Conservation (phyloP, 2,113 vertebrate genomes). For the Cottus gobio region DNA sequence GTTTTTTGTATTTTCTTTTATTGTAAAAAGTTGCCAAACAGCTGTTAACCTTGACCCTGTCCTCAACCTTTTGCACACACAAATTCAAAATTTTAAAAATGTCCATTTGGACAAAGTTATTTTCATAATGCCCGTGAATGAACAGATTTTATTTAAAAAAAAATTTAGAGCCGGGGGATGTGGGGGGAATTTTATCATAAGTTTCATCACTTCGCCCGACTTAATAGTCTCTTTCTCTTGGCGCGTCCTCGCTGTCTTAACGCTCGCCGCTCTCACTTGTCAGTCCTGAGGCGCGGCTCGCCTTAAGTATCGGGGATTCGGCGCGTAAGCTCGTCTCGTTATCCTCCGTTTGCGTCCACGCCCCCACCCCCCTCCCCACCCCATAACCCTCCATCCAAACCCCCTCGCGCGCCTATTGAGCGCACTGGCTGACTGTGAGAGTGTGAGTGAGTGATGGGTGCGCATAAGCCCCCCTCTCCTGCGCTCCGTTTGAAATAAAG, state of each 20-base stretch:
- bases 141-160: neutral
- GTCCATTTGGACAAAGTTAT: conserved; percentile 38
- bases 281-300: conserved; percentile 73
- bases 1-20: neutral
- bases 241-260: conserved; percentile 70
- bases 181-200: conserved; percentile 53
- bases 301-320: conserved; percentile 76
- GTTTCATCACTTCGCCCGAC: conserved; percentile 79
- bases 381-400: no score
- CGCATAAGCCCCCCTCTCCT: conserved; percentile 73
- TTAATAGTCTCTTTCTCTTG: conserved; percentile 65
- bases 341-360: conserved; percentile 43
- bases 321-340: conserved; percentile 77
- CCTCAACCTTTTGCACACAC: neutral
- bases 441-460: conserved; percentile 78
- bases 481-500: conserved; percentile 83
- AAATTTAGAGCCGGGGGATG: conserved; percentile 17
- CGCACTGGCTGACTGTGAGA: conserved; percentile 68
- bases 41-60: conserved; percentile 11
- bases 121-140: conserved; percentile 35
- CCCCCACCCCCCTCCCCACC: neutral
- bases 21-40: neutral
- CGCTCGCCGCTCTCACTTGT: conserved; percentile 72
- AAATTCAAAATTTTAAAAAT: conserved; percentile 10
- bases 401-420: conserved; percentile 23